Evolutionary conservation across 2,113 vertebrate species (phyloP).

Genomic region (Monopterus albus): DNA sequence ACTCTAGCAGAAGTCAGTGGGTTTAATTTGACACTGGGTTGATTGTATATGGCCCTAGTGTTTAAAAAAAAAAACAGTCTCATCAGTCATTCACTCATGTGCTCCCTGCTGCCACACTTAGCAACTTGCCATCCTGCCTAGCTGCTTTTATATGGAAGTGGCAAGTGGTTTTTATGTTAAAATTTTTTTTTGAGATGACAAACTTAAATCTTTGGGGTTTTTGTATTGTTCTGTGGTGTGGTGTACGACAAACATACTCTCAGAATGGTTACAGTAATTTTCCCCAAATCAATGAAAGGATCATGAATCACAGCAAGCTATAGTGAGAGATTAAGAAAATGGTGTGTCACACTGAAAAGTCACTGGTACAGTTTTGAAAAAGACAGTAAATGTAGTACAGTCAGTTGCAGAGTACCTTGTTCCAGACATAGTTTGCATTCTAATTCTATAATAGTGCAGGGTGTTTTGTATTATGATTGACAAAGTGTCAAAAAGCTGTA

Average conservation of each 20-base stretch:
- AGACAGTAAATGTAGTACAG: background rate
- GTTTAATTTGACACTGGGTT: background rate
- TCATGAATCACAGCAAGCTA: constrained; percentile 5
- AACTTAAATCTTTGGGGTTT: background rate
- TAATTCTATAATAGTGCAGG: background rate
- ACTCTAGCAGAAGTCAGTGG: background rate
- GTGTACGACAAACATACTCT: background rate
- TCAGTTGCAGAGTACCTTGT: background rate
- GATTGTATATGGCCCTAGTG: background rate
- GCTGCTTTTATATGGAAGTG: no score
- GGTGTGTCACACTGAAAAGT: no score
- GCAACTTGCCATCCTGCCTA: no score
- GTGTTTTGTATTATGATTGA: background rate
- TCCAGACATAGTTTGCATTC: background rate
- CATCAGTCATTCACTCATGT: no score
- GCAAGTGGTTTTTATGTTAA: no score
- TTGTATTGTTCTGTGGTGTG: background rate
- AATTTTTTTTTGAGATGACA: background rate
- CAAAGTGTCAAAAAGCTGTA: constrained; percentile 24
- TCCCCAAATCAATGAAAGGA: background rate
- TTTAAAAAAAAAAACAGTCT: no score
- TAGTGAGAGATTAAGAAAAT: no score
- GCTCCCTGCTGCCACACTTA: no score
- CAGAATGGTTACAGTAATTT: background rate
- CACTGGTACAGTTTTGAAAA: background rate